A percentile compares a stretch with the other conserved stretches of the same genome.
Conservation (phyloP, 1,140 invertebrate genomes). For the Cephus cinctus region DNA sequence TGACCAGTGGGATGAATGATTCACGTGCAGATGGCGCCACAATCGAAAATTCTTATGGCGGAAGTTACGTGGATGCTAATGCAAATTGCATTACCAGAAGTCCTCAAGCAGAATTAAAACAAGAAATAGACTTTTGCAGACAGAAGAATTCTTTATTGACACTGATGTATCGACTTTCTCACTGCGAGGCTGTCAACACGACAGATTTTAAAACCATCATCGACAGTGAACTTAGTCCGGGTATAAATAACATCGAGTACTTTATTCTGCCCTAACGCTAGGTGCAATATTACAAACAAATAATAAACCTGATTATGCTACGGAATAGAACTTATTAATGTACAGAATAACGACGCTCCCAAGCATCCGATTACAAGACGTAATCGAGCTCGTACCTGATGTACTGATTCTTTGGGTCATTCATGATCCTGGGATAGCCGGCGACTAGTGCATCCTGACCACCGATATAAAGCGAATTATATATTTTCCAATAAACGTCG, state of each 20-base stretch:
- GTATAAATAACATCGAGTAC: background rate
- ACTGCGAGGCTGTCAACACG: too few species aligned
- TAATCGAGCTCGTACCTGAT: constrained; percentile 97
- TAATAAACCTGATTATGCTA: background rate
- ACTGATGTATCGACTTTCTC: background rate
- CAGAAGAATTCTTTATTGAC: too few species aligned
- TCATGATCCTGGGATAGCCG: constrained; percentile 92
- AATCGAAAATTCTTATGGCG: too few species aligned
- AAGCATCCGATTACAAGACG: constrained; percentile 67
- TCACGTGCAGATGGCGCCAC: background rate
- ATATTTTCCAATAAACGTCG: constrained; percentile 99
- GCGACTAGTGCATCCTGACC: constrained; percentile 98
- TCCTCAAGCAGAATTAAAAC: too few species aligned
- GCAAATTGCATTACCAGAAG: too few species aligned
- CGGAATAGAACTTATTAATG: background rate
- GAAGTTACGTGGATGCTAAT: too few species aligned
- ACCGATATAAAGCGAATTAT: constrained; percentile 98
- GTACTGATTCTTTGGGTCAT: constrained; percentile 95
- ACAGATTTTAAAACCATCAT: too few species aligned
- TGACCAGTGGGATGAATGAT: background rate
- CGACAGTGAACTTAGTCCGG: too few species aligned
- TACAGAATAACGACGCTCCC: background rate
- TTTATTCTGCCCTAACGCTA: background rate
- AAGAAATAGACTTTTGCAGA: too few species aligned
- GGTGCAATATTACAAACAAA: background rate